Percentiles rank a stretch among this genome's conserved stretches.
Conservation (phyloP, 1,140 invertebrate species). For the Riptortus pedestris region DNA sequence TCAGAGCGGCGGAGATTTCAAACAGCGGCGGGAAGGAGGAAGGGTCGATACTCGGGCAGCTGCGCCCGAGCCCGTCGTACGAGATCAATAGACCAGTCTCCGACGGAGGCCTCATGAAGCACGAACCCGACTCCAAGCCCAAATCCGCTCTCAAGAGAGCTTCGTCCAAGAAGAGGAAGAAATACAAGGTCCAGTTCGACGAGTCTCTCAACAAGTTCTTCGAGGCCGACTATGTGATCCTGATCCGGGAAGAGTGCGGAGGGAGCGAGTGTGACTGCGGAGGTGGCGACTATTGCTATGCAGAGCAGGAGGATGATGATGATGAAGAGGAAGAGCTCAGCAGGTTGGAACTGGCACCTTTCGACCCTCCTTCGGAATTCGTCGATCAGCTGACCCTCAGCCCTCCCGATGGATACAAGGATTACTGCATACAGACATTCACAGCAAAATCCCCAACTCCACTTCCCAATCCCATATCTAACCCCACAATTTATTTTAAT, state of each 20-base stretch:
- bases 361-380: slow-evolving; percentile 48
- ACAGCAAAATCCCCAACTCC: not conserved
- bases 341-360: slow-evolving; percentile 19
- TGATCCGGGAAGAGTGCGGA: slow-evolving; percentile 68
- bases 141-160: slow-evolving; percentile 48
- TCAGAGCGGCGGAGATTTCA: slow-evolving; percentile 12
- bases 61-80: not conserved
- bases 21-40: slow-evolving; percentile 5
- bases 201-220: slow-evolving; percentile 78
- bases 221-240: slow-evolving; percentile 76
- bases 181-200: slow-evolving; percentile 71
- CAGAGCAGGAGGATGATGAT: slow-evolving; percentile 28
- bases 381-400: slow-evolving; percentile 68
- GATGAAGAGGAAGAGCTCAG: slow-evolving; percentile 34
- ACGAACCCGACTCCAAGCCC: slow-evolving; percentile 11
- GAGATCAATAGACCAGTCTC: slow-evolving; percentile 6
- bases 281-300: slow-evolving; percentile 22
- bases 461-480: no score
- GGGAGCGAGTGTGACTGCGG: slow-evolving; percentile 48
- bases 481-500: no score
- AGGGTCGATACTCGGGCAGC: slow-evolving; percentile 6
- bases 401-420: slow-evolving; percentile 77
- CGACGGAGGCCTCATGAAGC: slow-evolving; percentile 15
- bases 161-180: slow-evolving; percentile 41
- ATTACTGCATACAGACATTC: slow-evolving; percentile 36